Percentiles rank a stretch among this genome's conserved stretches.
These are phyloP conservation scores for Dioctria rufipes DNA, from an alignment of 2,888 invertebrate genomes.

Conservation along the genomic window DNA sequence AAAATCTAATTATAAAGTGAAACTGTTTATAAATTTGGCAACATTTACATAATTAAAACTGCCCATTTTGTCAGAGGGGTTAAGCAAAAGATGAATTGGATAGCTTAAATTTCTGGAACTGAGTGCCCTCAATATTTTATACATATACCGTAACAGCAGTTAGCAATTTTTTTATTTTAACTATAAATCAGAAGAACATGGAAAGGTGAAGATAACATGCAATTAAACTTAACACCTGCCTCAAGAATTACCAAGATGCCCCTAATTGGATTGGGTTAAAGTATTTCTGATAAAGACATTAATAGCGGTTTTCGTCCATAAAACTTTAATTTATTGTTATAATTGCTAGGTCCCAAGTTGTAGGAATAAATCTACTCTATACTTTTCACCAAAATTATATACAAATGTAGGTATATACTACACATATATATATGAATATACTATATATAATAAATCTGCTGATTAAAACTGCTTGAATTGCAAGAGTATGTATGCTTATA, in stretches of 20 bases:
- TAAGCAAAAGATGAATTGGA: neutral
- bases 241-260: neutral
- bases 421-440: too few species aligned
- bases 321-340: conserved; percentile 9
- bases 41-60: conserved; percentile 2
- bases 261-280: conserved; percentile 3
- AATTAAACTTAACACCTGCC: conserved; percentile 16
- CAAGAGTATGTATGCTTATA: neutral
- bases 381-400: neutral
- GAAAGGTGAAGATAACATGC: conserved; percentile 17
- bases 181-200: neutral
- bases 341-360: neutral
- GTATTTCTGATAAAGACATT: conserved; percentile 5
- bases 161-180: neutral
- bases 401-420: too few species aligned
- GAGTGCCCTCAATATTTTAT: neutral
- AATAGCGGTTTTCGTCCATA: neutral
- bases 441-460: too few species aligned
- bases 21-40: neutral
- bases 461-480: neutral
- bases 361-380: neutral
- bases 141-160: neutral
- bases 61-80: neutral
- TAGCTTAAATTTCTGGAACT: neutral
- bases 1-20: neutral